phyloP scores from a whole-genome alignment of 2,888 invertebrate species.

The Seira musarum region DNA sequence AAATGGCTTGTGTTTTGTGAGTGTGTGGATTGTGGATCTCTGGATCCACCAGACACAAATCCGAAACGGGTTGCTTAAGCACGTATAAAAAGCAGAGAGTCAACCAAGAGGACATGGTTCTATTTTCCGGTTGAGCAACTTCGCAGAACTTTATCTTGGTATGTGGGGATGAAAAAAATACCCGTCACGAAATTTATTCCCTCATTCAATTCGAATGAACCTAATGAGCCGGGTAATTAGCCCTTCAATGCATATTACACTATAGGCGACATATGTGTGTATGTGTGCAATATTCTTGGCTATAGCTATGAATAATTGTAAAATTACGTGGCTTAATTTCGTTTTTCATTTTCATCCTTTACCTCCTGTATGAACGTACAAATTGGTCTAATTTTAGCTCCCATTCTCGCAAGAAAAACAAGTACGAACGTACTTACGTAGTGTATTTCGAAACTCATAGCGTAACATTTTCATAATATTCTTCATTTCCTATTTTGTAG shows the following conservation, averaged over 20 bases:
- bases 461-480: too few relatives aligned
- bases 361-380: too few relatives aligned
- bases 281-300: background rate
- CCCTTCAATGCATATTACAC: constrained; percentile 66
- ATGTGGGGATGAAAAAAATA: constrained; percentile 62
- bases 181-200: constrained; percentile 69
- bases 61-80: background rate
- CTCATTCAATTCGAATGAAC: constrained; percentile 70
- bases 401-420: too few relatives aligned
- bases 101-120: constrained; percentile 66
- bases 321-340: too few relatives aligned
- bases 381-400: too few relatives aligned
- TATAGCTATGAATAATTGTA: too few relatives aligned
- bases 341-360: too few relatives aligned
- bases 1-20: background rate
- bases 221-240: constrained; percentile 70
- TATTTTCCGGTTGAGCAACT: constrained; percentile 70
- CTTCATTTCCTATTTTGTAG: too few relatives aligned
- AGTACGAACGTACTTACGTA: too few relatives aligned
- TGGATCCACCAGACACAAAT: background rate
- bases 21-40: background rate
- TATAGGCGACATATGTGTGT: constrained; percentile 9
- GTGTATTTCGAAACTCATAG: too few relatives aligned
- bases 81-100: constrained; percentile 25
- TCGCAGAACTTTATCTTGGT: constrained; percentile 70